Base-by-base conservation (phyloP, 2,113 vertebrate species). In the Geococcyx californianus region DNA sequence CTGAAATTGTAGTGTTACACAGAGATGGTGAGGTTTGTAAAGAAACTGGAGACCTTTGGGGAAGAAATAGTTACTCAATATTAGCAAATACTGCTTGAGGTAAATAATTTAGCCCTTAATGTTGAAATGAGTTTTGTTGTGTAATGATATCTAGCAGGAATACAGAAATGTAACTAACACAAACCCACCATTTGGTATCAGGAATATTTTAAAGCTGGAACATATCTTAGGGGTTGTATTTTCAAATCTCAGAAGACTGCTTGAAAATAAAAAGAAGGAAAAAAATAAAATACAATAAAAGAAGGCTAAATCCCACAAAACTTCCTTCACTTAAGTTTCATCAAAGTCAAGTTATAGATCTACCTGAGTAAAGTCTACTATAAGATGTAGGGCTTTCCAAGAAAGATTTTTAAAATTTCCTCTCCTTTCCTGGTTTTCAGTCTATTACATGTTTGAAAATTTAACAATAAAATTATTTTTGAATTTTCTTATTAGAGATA, bases 31-130 rank as follows among this genome's bases (percentile, higher is more conserved):
- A 87, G 51, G 38, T 88, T 86, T 96, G 15, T 74, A 92, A 93
- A 73, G 75, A 75, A 81, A 67, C 13, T 40, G 31, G 33, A 92
- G 47, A 75, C 2, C 9, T 83, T 94, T 64, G 84, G n/a, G 40
- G 83, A 87, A 90, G 67, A 45, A 83, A 74, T 23, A 82, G 45
- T 81, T 77, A 81, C 73, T 90, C 68, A 80, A 49, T 87, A 89
- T 92, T 88, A 88, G 23, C 40, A 75, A 92, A 84, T 87, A 59
- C 87, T 89, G 63, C 45, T 82, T 81, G 59, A 94, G 56, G 34
- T 72, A 93, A 96, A 93, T 88, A 51, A 78, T 34, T 91, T 89
- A 72, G 25, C 40, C 31, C 33, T 87, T 90, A 63, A 64, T 56
- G 52, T 68, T 86, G 66, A 84, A 92, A 92, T 34, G 31, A 84